Percentiles rank a stretch among this genome's conserved stretches.
Conservation (phyloP, 53 echinoderm and acorn worm genomes). For the Henricia sp. region DNA sequence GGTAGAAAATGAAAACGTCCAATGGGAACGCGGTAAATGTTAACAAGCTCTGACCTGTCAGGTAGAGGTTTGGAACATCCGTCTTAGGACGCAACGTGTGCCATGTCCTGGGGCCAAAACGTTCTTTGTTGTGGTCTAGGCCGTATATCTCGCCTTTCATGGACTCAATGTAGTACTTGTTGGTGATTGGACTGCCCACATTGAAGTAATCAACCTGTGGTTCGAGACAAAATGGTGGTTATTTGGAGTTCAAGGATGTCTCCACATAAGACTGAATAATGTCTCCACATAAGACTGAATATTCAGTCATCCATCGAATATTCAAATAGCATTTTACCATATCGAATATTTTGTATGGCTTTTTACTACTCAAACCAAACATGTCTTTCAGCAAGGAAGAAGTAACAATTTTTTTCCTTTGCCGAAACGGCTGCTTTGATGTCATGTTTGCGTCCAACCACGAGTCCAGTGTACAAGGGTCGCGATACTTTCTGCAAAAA, state of each 20-base stretch:
- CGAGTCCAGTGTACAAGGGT: too few relatives aligned
- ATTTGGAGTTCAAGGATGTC: not conserved
- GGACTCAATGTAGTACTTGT: constrained; percentile 83
- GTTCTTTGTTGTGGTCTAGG: constrained; percentile 89
- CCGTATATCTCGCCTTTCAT: constrained; percentile 94
- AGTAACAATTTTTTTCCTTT: too few relatives aligned
- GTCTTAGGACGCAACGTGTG: constrained; percentile 75
- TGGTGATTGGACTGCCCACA: constrained; percentile 86
- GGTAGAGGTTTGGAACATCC: constrained; percentile 81
- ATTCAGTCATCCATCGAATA: too few relatives aligned
- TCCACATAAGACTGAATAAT: too few relatives aligned
- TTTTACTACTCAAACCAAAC: too few relatives aligned
- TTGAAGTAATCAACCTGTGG: constrained; percentile 89
- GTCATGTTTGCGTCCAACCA: too few relatives aligned
- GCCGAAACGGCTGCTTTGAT: too few relatives aligned
- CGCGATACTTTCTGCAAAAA: too few relatives aligned
- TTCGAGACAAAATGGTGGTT: not conserved
- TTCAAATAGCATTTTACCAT: too few relatives aligned
- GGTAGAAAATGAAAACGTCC: not conserved
- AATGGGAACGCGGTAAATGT: not conserved
- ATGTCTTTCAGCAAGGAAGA: too few relatives aligned
- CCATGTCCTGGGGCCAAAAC: constrained; percentile 69
- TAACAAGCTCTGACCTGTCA: constrained; percentile 73
- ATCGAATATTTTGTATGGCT: too few relatives aligned
- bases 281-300: too few relatives aligned